phyloP scores from a whole-genome alignment of 37 sponge, comb jelly and placozoan species.

The Theonella swinhoei region DNA sequence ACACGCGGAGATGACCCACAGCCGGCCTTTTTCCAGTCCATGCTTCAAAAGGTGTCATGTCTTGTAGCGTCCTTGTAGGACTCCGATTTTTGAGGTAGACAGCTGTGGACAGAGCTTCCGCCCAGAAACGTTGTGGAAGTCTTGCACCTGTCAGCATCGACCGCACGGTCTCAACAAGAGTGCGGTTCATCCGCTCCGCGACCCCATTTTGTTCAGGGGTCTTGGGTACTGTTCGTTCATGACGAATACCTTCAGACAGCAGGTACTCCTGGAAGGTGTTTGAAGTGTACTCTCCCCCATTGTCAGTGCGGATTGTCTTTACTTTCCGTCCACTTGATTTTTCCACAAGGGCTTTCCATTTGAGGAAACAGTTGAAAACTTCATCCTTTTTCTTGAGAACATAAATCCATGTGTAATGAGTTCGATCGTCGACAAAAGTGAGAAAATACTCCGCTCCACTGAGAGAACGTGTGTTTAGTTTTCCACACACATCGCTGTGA shows the following conservation, averaged over 20 bases:
- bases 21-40: conserved; percentile 38
- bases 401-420: conserved; percentile 6
- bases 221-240: conserved; percentile 45
- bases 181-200: conserved; percentile 29
- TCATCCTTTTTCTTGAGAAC: conserved; percentile 15
- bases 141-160: conserved; percentile 43
- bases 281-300: conserved; percentile 64
- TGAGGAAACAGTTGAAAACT: conserved; percentile 10
- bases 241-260: conserved; percentile 18
- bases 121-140: conserved; percentile 49
- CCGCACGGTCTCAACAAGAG: conserved; percentile 37
- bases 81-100: conserved; percentile 38
- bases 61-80: conserved; percentile 23
- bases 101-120: conserved; percentile 29
- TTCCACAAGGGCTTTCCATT: background rate
- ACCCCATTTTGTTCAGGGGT: conserved; percentile 11
- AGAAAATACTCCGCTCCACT: conserved; percentile 30
- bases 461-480: no score
- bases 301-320: conserved; percentile 34
- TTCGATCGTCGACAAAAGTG: background rate
- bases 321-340: conserved; percentile 11
- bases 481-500: no score
- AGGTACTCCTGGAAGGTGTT: conserved; percentile 31
- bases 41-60: conserved; percentile 35
- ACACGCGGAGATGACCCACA: conserved; percentile 11